Conservation (phyloP, 2,888 invertebrate species). For the Phragmatobia fuliginosa region DNA sequence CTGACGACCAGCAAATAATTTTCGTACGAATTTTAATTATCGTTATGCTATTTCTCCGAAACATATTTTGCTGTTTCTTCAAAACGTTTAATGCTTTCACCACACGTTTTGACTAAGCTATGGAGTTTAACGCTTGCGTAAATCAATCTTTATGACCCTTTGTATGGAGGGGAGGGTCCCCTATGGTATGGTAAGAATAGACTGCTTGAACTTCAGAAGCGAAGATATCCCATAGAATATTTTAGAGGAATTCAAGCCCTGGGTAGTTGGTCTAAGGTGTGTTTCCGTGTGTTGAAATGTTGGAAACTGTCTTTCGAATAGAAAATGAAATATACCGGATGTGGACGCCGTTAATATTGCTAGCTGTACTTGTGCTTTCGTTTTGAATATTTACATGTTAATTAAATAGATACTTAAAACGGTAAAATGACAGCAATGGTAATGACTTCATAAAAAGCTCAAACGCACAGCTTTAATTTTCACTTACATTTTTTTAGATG, state of each 20-base stretch:
- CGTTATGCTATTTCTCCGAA: conserved; percentile 32
- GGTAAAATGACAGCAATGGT: conserved; percentile 37
- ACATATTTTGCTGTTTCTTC: conserved; percentile 29
- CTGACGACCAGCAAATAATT: conserved; percentile 15
- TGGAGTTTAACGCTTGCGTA: conserved; percentile 66
- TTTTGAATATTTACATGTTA: conserved; percentile 55
- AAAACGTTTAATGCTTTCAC: conserved; percentile 44
- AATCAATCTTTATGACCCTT: conserved; percentile 79
- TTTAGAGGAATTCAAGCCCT: conserved; percentile 20
- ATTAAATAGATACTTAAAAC: conserved; percentile 35
- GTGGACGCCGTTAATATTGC: conserved; percentile 50
- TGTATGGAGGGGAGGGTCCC: conserved; percentile 67
- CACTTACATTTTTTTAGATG: too few species aligned
- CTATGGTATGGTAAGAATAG: conserved; percentile 65
- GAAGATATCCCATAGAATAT: conserved; percentile 21
- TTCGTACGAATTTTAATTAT: conserved; percentile 18
- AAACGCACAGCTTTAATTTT: background rate
- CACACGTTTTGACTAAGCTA: conserved; percentile 51
- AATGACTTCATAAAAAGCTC: background rate
- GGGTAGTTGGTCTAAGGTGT: background rate
- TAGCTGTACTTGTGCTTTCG: conserved; percentile 52
- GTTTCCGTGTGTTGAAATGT: conserved; percentile 15
- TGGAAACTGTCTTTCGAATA: conserved; percentile 42
- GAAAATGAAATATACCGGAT: conserved; percentile 49
- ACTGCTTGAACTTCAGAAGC: conserved; percentile 42